Percentiles rank a stretch among this genome's conserved stretches.
phyloP scores from a whole-genome alignment of 2,113 vertebrate genomes.

The Hippopotamus amphibius region DNA sequence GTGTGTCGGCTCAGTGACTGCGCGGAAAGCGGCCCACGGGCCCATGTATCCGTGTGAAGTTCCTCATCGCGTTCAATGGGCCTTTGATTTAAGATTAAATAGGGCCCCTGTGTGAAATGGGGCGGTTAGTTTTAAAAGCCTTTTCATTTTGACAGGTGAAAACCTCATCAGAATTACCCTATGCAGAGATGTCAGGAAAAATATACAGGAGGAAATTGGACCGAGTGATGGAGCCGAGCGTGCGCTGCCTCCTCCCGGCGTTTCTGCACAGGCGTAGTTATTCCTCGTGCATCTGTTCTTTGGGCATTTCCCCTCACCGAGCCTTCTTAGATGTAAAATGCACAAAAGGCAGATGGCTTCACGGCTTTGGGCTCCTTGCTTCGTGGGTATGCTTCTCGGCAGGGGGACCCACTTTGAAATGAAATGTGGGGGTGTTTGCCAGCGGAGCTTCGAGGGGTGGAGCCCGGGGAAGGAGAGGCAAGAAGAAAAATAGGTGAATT shows the following conservation, averaged over 20 bases:
- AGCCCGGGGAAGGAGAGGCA: constrained; percentile 21
- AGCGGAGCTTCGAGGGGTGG: background rate
- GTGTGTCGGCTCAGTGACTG: accelerated
- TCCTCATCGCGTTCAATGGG: background rate
- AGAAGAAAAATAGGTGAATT: constrained; percentile 64
- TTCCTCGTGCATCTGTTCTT: background rate
- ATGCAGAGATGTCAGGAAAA: constrained; percentile 51
- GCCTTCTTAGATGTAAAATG: background rate
- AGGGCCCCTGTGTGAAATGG: constrained; percentile 58
- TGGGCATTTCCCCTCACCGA: background rate
- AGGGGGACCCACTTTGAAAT: constrained; percentile 7
- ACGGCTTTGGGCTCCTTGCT: background rate
- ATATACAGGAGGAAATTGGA: constrained; percentile 67
- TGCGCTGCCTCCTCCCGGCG: background rate
- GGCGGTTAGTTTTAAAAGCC: constrained; percentile 31
- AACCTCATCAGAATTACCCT: constrained; percentile 69
- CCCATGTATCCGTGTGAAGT: background rate
- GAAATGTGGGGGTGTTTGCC: constrained; percentile 26
- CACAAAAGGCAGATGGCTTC: constrained; percentile 20
- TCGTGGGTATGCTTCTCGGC: background rate
- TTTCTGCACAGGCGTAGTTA: background rate
- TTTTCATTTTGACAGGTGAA: constrained; percentile 68
- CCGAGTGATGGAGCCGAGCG: constrained; percentile 4
- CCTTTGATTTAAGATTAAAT: constrained; percentile 66
- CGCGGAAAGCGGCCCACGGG: background rate